Conservation (phyloP, 2,888 invertebrate species). For the Eilema caniola region DNA sequence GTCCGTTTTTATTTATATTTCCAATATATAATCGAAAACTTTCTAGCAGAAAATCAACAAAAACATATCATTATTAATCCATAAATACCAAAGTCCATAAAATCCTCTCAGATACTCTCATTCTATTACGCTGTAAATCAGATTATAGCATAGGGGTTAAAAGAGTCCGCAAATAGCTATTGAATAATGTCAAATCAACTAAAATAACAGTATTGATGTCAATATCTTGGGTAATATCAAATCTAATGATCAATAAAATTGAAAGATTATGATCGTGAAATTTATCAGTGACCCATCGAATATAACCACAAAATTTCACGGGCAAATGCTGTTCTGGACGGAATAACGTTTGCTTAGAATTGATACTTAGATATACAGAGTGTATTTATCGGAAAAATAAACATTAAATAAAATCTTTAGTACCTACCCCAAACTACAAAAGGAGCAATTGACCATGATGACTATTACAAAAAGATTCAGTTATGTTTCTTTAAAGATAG, state of each 20-base stretch:
- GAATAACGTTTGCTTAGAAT: constrained; percentile 56
- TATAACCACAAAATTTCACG: constrained; percentile 64
- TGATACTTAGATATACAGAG: constrained; percentile 43
- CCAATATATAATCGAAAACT: neutral
- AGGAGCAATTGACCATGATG: constrained; percentile 13
- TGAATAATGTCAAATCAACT: constrained; percentile 37
- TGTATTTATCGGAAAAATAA: constrained; percentile 41
- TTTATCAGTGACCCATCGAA: constrained; percentile 68
- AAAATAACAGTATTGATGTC: constrained; percentile 39
- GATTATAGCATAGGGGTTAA: constrained; percentile 36
- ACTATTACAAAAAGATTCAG: constrained; percentile 6
- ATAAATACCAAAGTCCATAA: constrained; percentile 37
- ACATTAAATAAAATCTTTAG: constrained; percentile 31
- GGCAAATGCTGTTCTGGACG: constrained; percentile 45
- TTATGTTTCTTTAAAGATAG: neutral
- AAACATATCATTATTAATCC: constrained; percentile 25
- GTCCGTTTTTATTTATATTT: too few relatives aligned
- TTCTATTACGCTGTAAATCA: constrained; percentile 41
- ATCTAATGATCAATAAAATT: constrained; percentile 75
- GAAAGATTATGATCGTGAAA: constrained; percentile 69
- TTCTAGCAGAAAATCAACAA: constrained; percentile 14
- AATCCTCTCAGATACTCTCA: constrained; percentile 30
- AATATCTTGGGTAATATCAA: constrained; percentile 58
- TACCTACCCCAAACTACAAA: constrained; percentile 11
- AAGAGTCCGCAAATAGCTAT: constrained; percentile 26